Evolutionary conservation across 2,888 invertebrate species (phyloP).

Genomic region (Arctia plantaginis): DNA sequence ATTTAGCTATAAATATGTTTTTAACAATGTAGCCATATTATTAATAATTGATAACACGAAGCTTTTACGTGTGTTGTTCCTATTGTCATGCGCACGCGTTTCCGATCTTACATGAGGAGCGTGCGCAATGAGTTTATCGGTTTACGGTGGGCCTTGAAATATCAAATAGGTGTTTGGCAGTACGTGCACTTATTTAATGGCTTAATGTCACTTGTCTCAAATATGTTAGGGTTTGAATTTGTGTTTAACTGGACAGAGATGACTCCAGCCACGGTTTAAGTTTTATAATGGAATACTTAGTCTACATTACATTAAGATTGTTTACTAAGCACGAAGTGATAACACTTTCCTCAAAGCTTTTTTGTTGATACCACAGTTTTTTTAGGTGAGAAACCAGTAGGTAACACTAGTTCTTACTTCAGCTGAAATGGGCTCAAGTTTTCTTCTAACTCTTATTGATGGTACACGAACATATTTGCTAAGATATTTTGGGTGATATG

Average conservation of each 20-base stretch:
- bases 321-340: background rate
- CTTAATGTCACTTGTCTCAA: constrained; percentile 21
- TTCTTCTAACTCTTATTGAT: background rate
- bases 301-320: background rate
- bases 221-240: constrained; percentile 18
- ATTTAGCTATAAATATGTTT: constrained; percentile 41
- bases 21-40: constrained; percentile 42
- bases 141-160: constrained; percentile 58
- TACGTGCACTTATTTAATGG: constrained; percentile 57
- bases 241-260: background rate
- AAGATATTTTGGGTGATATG: no score
- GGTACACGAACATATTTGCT: background rate
- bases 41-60: constrained; percentile 53
- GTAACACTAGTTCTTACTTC: background rate
- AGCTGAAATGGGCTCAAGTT: background rate
- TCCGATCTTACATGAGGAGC: constrained; percentile 54
- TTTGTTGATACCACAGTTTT: background rate
- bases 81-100: constrained; percentile 60
- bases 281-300: no score
- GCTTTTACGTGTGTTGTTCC: constrained; percentile 48
- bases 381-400: background rate
- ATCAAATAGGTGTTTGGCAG: constrained; percentile 52
- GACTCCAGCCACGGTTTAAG: no score
- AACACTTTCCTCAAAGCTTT: background rate
- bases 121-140: constrained; percentile 62